Evolutionary conservation across 2,113 vertebrate species (phyloP), one percentile per base, ranked within the genome.

Genomic region (Scartelaos histophorus): DNA sequence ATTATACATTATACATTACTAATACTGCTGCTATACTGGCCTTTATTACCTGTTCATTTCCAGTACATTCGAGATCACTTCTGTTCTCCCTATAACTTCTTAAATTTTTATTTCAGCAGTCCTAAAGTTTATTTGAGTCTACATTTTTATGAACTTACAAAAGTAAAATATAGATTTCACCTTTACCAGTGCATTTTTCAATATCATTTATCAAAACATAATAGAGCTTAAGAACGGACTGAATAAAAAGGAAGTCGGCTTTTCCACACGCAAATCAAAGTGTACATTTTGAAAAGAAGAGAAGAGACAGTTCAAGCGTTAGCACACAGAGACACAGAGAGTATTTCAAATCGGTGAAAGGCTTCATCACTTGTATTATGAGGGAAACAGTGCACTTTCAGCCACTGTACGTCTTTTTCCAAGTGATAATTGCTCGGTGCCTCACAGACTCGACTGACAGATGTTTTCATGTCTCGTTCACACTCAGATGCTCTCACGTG

Each of bases 201-300:
- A 57, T n/a, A n/a, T n/a, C n/a, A n/a, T n/a, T n/a, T 71, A 85
- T 78, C 11, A 61, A 2, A 75, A 79, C 60, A 69, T 75, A 75
- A 80, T 80, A 78, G 7, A 84, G 81, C 71, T 73, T 79, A 49
- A 85, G 79, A 78, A 75, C 67, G 69, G 80, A 82, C 85, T 81
- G 74, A 74, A 64, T 85, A 80, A 80, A 64, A 84, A 82, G 75
- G 35, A 87, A 87, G 86, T 80, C 67, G 73, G 73, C 71, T 78
- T 82, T 85, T 81, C 35, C n/a, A 56, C 67, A 70, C 80, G 77
- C 73, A 74, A 85, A 90, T 87, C 71, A 66, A 75, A 79, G 75
- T 86, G 74, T 83, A 84, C 79, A 85, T 80, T 70, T 47, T 15
- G 47, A 49, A 67, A 78, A 68, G 75, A 84, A 83, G 67, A 83